These are phyloP conservation scores for Neria commutata DNA, from an alignment of 2,888 invertebrate genomes.

Conservation along the genomic window DNA sequence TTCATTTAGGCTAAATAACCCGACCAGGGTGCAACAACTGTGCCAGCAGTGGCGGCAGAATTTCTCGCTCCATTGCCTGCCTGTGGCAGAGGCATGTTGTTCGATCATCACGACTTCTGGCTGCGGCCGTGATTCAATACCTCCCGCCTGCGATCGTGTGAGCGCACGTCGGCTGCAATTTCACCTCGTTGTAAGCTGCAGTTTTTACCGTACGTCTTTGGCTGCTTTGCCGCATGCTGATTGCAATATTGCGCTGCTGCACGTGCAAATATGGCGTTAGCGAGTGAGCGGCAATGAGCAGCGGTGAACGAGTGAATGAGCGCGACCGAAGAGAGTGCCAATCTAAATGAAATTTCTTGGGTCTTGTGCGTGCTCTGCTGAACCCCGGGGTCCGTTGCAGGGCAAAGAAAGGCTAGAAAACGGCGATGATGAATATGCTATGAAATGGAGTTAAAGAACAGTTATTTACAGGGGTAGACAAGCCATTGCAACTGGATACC, in stretches of 20 bases:
- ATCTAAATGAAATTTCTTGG: constrained; percentile 1
- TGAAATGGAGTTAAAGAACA: no score
- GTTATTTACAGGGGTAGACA: no score
- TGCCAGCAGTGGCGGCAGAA: background rate
- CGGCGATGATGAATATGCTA: no score
- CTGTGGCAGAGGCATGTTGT: background rate
- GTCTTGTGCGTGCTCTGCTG: background rate
- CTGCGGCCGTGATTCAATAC: constrained; percentile 17
- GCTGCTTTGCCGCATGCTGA: no score
- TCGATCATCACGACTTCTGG: constrained; percentile 14
- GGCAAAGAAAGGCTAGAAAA: background rate
- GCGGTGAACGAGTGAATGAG: no score
- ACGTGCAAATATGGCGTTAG: background rate
- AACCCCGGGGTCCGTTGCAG: background rate
- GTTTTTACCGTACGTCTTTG: no score
- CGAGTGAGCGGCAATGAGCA: no score
- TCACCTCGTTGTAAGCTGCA: constrained; percentile 13
- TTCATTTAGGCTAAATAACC: no score
- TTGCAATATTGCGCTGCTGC: no score
- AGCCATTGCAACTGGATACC: no score
- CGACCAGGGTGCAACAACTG: no score
- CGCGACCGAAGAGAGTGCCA: background rate
- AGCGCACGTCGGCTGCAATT: constrained; percentile 15
- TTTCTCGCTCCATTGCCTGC: background rate
- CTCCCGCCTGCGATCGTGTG: constrained; percentile 16